Evolutionary conservation across 2,797 vertebrate genomes (phyloP), one percentile per base, ranked within the genome.

Genomic region (Cetoscarus ocellatus): DNA sequence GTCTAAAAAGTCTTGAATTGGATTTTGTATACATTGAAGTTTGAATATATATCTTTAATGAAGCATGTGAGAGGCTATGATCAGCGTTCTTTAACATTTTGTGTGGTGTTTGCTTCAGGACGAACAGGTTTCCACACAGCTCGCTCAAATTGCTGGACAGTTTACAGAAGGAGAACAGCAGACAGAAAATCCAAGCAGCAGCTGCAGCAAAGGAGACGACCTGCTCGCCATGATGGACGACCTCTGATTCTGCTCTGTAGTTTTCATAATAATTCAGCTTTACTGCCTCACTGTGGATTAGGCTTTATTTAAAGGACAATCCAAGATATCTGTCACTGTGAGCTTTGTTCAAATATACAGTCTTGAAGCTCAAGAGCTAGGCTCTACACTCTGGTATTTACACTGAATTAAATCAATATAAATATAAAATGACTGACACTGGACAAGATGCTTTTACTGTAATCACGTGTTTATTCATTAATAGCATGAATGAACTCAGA

Each of bases 221-320:
- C 88, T 98, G 67, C 86, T 98, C 54, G 96, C 96, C 58, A 94
- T 98, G 94, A 97, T 99, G 97, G 97, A 98, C 6, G 93, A 93
- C 27, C 91, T 96, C 38, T 96, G 91, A 95, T 14, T 5, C 34
- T 19, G 10, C 0, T 17, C 10, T 44, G 15, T 65, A 8, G 43
- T 43, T 43, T 70, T 27, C n/a, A 70, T 10, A 43, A 13, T 68
- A 3, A 50, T 42, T 55, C 12, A 53, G 44, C 44, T 65, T n/a
- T 6, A 36, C 27, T 48, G 34, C 36, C 47, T 42, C 0, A 61
- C 42, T 66, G 38, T 19, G 10, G 4, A 10, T 10, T 18, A 48
- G 13, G 45, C 44, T 61, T 35, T 43, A 56, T 56, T 47, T 57
- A 36, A 57, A 47, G 55, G 18, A 18, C 43, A 44, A 61, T 59